Evolutionary conservation across 1,140 invertebrate genomes (phyloP).

Genomic region (Trichonephila clavata): DNA sequence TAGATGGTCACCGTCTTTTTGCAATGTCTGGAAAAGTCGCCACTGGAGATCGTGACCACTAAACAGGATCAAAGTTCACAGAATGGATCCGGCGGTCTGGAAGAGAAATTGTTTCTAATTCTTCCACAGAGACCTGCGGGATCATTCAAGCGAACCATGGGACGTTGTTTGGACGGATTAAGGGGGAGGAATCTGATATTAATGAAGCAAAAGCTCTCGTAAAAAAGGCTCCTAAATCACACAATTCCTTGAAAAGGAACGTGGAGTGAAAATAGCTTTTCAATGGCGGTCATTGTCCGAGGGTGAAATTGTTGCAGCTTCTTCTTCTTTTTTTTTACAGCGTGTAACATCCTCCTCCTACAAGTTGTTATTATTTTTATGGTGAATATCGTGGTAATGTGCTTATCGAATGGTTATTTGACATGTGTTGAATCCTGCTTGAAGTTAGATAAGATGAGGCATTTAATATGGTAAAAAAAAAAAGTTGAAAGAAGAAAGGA

Average conservation of each 20-base stretch:
- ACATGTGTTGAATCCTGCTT: no score
- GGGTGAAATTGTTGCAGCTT: not conserved
- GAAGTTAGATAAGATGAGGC: no score
- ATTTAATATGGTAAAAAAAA: no score
- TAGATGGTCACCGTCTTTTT: not conserved
- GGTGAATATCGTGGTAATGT: not conserved
- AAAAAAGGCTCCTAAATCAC: slow-evolving; percentile 28
- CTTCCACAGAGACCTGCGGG: not conserved
- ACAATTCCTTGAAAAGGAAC: not conserved
- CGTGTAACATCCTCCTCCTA: not conserved
- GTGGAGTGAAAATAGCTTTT: not conserved
- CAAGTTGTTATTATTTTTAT: not conserved
- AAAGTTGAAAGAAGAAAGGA: no score
- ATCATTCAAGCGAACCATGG: not conserved
- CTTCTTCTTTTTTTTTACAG: not conserved
- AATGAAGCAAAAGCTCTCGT: slow-evolving; percentile 22
- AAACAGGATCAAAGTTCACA: slow-evolving; percentile 9
- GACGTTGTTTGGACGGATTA: slow-evolving; percentile 8
- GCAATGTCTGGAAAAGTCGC: not conserved
- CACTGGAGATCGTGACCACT: not conserved
- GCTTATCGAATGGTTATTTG: not conserved
- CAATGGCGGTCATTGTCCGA: slow-evolving; percentile 3
- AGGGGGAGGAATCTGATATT: slow-evolving; percentile 3
- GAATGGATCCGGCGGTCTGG: not conserved
- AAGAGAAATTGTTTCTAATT: slow-evolving; percentile 2